Conservation (phyloP, 2,888 invertebrate genomes). For the Sesia bembeciformis region DNA sequence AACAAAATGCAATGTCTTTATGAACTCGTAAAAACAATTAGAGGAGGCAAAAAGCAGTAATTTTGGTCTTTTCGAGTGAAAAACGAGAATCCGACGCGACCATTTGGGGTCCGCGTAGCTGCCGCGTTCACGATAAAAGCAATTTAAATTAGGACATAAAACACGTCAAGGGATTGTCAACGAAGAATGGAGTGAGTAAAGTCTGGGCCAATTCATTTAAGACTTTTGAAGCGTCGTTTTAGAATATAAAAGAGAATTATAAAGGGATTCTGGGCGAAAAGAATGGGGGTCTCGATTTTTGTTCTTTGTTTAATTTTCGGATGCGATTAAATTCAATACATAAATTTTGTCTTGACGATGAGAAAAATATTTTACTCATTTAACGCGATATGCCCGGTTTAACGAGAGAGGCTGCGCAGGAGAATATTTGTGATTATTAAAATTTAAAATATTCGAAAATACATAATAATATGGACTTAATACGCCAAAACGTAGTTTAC, state of each 20-base stretch:
- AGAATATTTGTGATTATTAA: too few relatives aligned
- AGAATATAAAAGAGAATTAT: constrained; percentile 33
- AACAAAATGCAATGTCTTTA: constrained; percentile 12
- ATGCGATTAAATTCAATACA: background rate
- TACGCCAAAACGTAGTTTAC: too few relatives aligned
- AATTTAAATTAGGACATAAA: constrained; percentile 54
- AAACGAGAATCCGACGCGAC: constrained; percentile 32
- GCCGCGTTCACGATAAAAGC: constrained; percentile 48
- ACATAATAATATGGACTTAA: too few relatives aligned
- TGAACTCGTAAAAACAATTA: constrained; percentile 38
- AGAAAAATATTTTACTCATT: too few relatives aligned
- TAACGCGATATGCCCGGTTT: too few relatives aligned
- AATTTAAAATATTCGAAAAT: too few relatives aligned
- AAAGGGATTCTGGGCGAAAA: constrained; percentile 35
- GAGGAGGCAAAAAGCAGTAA: constrained; percentile 30
- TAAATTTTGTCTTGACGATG: too few relatives aligned
- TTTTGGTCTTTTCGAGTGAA: constrained; percentile 40
- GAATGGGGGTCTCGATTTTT: constrained; percentile 27
- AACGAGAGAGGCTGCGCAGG: too few relatives aligned
- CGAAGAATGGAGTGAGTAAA: constrained; percentile 35
- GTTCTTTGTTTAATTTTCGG: constrained; percentile 15
- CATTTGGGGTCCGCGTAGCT: constrained; percentile 32
- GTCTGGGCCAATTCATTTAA: constrained; percentile 44
- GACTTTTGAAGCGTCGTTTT: constrained; percentile 36
- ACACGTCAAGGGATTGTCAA: constrained; percentile 60